Evolutionary conservation across 2,797 vertebrate genomes (phyloP).

Genomic region (Artibeus lituratus): DNA sequence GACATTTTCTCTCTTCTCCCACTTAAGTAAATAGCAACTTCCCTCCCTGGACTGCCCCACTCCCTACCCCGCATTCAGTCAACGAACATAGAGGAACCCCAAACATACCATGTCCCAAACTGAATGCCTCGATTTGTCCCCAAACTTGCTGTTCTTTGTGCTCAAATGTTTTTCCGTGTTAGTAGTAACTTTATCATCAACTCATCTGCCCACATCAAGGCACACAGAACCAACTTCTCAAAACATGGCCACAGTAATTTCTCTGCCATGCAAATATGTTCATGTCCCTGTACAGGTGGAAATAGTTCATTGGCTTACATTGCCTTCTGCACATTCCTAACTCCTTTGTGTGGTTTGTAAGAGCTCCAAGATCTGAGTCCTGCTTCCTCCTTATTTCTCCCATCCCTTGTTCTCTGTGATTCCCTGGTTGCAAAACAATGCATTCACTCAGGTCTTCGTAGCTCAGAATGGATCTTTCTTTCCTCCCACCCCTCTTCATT

Average conservation of each 20-base stretch:
- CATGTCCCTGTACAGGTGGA: background rate
- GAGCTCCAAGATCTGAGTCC: background rate
- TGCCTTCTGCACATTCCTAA: background rate
- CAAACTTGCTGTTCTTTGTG: background rate
- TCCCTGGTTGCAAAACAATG: background rate
- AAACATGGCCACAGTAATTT: background rate
- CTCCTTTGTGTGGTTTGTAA: background rate
- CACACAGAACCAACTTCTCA: background rate
- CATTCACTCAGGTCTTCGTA: background rate
- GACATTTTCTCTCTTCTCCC: background rate
- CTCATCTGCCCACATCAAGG: background rate
- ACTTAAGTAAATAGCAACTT: background rate
- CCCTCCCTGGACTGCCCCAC: background rate
- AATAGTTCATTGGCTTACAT: background rate
- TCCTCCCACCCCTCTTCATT: too few relatives aligned
- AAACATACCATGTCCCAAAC: background rate
- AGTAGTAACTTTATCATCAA: background rate
- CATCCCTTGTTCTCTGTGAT: background rate
- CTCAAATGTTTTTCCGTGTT: background rate
- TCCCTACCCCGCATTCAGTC: background rate
- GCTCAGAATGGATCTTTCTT: background rate
- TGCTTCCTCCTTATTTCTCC: background rate
- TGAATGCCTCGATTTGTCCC: background rate
- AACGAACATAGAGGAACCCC: background rate
- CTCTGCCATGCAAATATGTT: background rate